Evolutionary conservation across 2,113 vertebrate species (phyloP).

Genomic region (Melanerpes aurifrons): DNA sequence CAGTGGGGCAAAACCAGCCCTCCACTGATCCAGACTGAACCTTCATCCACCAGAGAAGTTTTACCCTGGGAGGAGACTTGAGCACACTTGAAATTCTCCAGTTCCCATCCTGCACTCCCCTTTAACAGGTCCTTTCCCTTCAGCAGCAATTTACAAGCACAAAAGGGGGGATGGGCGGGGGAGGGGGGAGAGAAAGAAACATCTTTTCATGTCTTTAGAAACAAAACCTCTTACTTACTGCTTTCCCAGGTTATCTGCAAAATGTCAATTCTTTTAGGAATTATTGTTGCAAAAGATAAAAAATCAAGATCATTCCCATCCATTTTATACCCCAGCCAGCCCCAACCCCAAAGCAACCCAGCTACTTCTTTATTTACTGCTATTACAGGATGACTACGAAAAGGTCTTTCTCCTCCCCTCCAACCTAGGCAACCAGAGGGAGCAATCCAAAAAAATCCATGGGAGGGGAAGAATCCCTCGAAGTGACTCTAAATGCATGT

Average conservation of each 20-base stretch:
- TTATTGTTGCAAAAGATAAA: not conserved
- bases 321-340: not conserved
- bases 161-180: not conserved
- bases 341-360: not conserved
- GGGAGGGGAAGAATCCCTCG: not conserved
- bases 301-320: not conserved
- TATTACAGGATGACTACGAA: fast-evolving
- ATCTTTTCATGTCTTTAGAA: not conserved
- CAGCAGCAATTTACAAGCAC: fast-evolving
- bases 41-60: fast-evolving
- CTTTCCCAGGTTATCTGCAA: not conserved
- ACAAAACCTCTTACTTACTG: not conserved
- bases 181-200: not conserved
- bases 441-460: not conserved
- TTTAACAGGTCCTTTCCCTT: not conserved
- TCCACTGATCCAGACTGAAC: fast-evolving
- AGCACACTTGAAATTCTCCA: fast-evolving
- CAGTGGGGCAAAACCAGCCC: not conserved
- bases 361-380: not conserved
- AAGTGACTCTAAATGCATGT: not conserved
- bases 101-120: fast-evolving
- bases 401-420: not conserved
- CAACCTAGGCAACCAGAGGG: not conserved
- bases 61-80: not conserved
- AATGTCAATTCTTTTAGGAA: not conserved